Base-by-base conservation (phyloP, 1,140 invertebrate genomes). In the Centruroides vittatus region DNA sequence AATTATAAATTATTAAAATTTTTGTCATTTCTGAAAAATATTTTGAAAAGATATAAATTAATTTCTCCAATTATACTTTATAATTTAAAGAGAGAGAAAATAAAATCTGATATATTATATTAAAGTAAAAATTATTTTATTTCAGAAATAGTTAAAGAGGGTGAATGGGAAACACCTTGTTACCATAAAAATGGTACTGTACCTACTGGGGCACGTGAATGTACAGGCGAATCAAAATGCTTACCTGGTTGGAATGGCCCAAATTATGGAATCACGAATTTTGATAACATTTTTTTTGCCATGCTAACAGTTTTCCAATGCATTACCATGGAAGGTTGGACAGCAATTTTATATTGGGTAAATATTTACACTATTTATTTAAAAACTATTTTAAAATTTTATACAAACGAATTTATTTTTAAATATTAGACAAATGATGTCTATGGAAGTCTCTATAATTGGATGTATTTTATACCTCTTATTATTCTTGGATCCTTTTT, bases 251-350 rank as follows among this genome's bases (percentile, higher is more conserved):
- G 95, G 94, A 84, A 86, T 69, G 96, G 97, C 71, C 97, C 97
- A 69, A 99, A 99, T 77, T 86, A 83, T 74, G 97, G 97, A 67
- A 99, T 99, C 74, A 99, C 97, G 67, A 96, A 91, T 72, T 99
- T 99, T 78, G 97, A 99, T 79, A 99, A 99, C 82, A 99, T 99
- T 76, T 95, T 94, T 70, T 98, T 96, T 79, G 97, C 97, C 76
- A 99, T 99, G 96, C 84, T 99, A 75, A 99, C 97, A 65, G 97
- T 99, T 78, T 99, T 99, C 84, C 97, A 99, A 81, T 99, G 97
- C 79, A 99, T 99, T 76, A 99, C 97, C 70, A 99, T 99, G 96
- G 97, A 99, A 84, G 97, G 97, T 70, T 99, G 97, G 97, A 99
- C 97, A 70, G 80, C 89, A 76, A 95, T 99, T 78, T 85, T 99